phyloP scores from a whole-genome alignment of 2,888 invertebrate species.

The Lasioglossum malachurum region DNA sequence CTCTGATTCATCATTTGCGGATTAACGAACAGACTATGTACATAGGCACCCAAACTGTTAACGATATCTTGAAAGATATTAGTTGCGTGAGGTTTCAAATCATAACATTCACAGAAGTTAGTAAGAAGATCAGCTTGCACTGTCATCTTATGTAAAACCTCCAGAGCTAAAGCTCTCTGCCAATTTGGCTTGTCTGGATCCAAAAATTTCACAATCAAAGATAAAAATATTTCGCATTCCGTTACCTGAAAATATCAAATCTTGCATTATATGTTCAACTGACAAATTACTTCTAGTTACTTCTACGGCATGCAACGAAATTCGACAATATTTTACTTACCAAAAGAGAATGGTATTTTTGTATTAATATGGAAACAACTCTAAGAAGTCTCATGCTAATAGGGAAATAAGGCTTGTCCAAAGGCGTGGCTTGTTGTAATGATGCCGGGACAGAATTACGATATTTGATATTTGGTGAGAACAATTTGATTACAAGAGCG shows the following conservation, averaged over 20 bases:
- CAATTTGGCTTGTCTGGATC: constrained; percentile 98
- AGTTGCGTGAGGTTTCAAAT: constrained; percentile 96
- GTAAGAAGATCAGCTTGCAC: constrained; percentile 94
- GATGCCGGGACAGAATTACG: constrained; percentile 88
- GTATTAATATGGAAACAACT: constrained; percentile 96
- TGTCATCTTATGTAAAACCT: constrained; percentile 97
- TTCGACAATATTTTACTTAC: constrained; percentile 86
- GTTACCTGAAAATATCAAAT: constrained; percentile 89
- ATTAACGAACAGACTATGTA: constrained; percentile 95
- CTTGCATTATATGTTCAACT: background rate
- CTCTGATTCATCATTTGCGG: constrained; percentile 88
- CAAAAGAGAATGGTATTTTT: constrained; percentile 95
- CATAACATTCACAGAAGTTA: constrained; percentile 97
- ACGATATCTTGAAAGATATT: constrained; percentile 98
- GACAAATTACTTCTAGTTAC: background rate
- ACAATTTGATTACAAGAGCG: constrained; percentile 98
- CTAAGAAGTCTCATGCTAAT: constrained; percentile 97
- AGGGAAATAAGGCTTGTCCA: constrained; percentile 98
- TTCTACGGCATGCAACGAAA: background rate
- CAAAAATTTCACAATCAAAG: constrained; percentile 97
- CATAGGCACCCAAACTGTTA: constrained; percentile 96
- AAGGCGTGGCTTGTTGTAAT: constrained; percentile 88
- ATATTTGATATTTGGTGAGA: constrained; percentile 99
- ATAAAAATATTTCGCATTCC: constrained; percentile 99
- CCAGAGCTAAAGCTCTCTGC: constrained; percentile 97